A percentile compares a stretch with the other conserved stretches of the same genome.
These are phyloP conservation scores for Pemphigus obesinymphae DNA, from an alignment of 1,140 invertebrate genomes.

Conservation along the genomic window DNA sequence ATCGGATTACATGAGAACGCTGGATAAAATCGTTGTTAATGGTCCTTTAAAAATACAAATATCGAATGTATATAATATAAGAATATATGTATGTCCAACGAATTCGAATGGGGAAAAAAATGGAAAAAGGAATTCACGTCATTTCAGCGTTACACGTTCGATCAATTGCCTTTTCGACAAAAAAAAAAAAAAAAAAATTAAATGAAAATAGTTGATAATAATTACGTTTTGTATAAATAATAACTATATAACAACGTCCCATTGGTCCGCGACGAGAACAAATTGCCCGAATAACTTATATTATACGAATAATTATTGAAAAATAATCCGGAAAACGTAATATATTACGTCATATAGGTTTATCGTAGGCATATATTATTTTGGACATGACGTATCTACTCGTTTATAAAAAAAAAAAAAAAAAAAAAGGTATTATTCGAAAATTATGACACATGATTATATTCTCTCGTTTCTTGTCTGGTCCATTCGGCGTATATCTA, in stretches of 20 bases:
- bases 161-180: not conserved
- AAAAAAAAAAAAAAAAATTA: not conserved
- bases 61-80: too few relatives aligned
- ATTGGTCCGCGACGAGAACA: slow-evolving; percentile 1
- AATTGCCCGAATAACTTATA: not conserved
- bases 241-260: too few relatives aligned
- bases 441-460: slow-evolving; percentile 34
- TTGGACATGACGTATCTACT: not conserved
- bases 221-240: not conserved
- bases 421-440: slow-evolving; percentile 9
- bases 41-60: not conserved
- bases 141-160: not conserved
- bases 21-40: not conserved
- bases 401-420: too few relatives aligned
- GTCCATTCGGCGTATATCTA: too few relatives aligned
- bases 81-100: too few relatives aligned
- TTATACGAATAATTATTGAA: not conserved
- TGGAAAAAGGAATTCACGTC: not conserved
- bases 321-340: slow-evolving; percentile 11
- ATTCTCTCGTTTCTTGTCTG: too few relatives aligned
- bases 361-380: not conserved
- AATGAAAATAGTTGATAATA: not conserved
- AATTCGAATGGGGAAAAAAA: not conserved
- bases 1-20: not conserved
- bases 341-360: not conserved